phyloP scores from a whole-genome alignment of 2,888 invertebrate species.

The Ornithoptera alexandrae region DNA sequence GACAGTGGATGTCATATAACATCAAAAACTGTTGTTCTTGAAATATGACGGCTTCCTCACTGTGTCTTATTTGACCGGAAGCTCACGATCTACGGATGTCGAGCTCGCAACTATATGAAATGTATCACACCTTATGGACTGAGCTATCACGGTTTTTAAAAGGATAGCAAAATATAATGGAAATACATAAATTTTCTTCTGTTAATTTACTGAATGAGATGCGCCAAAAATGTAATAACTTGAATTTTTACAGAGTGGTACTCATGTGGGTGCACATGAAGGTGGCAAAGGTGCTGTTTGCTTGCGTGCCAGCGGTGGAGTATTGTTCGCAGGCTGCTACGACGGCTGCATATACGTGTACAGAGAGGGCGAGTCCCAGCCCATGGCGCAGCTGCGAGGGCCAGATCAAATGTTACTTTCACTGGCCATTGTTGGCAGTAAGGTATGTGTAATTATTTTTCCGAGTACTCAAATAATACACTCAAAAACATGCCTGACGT shows the following conservation, averaged over 20 bases:
- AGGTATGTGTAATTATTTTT: slow-evolving; percentile 59
- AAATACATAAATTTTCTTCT: too few relatives aligned
- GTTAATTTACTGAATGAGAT: neutral
- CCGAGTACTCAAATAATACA: too few relatives aligned
- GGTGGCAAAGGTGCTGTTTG: slow-evolving; percentile 87
- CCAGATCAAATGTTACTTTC: slow-evolving; percentile 86
- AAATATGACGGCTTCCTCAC: too few relatives aligned
- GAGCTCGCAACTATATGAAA: too few relatives aligned
- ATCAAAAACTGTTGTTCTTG: too few relatives aligned
- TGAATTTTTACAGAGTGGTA: slow-evolving; percentile 80
- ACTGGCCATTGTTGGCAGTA: slow-evolving; percentile 83
- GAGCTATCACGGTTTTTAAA: too few relatives aligned
- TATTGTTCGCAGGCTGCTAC: slow-evolving; percentile 86
- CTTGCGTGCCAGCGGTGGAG: slow-evolving; percentile 82
- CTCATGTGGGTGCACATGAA: slow-evolving; percentile 77
- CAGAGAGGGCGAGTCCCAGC: slow-evolving; percentile 75
- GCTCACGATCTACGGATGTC: too few relatives aligned
- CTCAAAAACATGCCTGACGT: too few relatives aligned
- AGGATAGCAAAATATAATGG: too few relatives aligned
- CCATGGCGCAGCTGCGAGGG: slow-evolving; percentile 83
- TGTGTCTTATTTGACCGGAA: too few relatives aligned
- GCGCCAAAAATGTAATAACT: neutral
- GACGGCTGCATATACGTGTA: slow-evolving; percentile 89
- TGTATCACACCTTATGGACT: too few relatives aligned
- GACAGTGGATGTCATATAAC: too few relatives aligned